Conservation (phyloP, 1,140 invertebrate species). For the Tetramorium simillimum region DNA sequence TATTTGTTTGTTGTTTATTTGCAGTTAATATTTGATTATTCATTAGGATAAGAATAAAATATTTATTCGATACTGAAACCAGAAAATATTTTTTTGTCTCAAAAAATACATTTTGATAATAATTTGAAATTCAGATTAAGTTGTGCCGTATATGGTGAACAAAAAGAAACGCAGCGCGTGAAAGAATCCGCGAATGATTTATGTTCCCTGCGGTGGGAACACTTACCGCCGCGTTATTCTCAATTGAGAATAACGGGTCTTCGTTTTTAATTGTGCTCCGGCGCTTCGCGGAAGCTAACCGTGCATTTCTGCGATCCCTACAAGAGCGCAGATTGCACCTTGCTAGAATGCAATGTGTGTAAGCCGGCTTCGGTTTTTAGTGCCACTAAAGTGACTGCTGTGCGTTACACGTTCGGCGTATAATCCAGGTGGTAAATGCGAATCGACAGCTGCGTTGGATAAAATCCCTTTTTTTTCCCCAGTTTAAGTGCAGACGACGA, state of each 20-base stretch:
- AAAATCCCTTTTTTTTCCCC: constrained; percentile 1
- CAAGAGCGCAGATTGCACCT: constrained; percentile 19
- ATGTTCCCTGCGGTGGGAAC: constrained; percentile 23
- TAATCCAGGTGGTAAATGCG: constrained; percentile 50
- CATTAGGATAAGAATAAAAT: neutral
- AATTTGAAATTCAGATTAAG: neutral
- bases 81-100: neutral
- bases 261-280: constrained; percentile 53
- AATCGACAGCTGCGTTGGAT: constrained; percentile 52
- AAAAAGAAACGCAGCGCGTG: neutral
- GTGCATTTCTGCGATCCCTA: constrained; percentile 31
- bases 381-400: constrained; percentile 45
- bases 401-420: constrained; percentile 19
- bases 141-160: neutral
- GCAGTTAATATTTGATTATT: neutral
- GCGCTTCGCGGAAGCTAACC: neutral
- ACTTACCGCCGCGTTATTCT: constrained; percentile 29
- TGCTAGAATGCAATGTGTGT: neutral
- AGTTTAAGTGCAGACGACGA: constrained; percentile 11
- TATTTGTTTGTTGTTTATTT: neutral
- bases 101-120: neutral
- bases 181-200: constrained; percentile 31
- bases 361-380: constrained; percentile 50
- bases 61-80: neutral
- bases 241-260: constrained; percentile 46